Base-by-base conservation (phyloP, 2,797 vertebrate genomes). In the Corythornis leucogaster region DNA sequence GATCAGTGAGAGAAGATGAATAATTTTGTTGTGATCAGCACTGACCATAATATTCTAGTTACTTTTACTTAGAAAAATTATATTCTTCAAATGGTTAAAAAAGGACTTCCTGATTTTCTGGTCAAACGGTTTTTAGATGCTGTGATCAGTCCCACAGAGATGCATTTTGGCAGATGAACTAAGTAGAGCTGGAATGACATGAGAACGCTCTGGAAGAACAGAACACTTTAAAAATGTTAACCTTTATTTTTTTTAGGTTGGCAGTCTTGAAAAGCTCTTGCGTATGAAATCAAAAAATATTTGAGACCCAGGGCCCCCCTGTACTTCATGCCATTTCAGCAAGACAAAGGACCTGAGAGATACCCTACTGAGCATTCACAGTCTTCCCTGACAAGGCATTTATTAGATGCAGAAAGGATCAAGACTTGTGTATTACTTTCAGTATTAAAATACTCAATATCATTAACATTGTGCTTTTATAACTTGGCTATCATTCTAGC, bases 141-240 rank as follows among this genome's bases (percentile, higher is more conserved):
- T 67, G 43, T 91, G 78, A 86, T 91, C 5, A 1, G 33, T 92
- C 78, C 59, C 68, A 70, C 40, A 86, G 80, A 90, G 80, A 63
- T 46, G 57, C 13, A 55, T 91, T 88, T 92, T 95, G 93, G 59
- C 70, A 70, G 51, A 74, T 79, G 59, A 79, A 45, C 55, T 79
- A 40, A 62, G 57, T 51, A 76, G 46, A 75, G 19, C 67, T 94
- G 74, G 70, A 87, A 86, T 64, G 80, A 81, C 71, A 82, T 26
- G 40, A 74, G 68, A 80, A 70, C 1, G 2, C 45, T 90, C 83
- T 74, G 59, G 82, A 95, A 88, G 15, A 77, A 76, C 12, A 1
- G 2, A 85, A 82, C 40, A 45, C n/a, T 86, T 84, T 81, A 17
- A 84, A 80, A 83, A 61, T 25, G 51, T 83, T 83, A 71, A 78